phyloP scores from a whole-genome alignment of 2,888 invertebrate species.

The Altica lythri region DNA sequence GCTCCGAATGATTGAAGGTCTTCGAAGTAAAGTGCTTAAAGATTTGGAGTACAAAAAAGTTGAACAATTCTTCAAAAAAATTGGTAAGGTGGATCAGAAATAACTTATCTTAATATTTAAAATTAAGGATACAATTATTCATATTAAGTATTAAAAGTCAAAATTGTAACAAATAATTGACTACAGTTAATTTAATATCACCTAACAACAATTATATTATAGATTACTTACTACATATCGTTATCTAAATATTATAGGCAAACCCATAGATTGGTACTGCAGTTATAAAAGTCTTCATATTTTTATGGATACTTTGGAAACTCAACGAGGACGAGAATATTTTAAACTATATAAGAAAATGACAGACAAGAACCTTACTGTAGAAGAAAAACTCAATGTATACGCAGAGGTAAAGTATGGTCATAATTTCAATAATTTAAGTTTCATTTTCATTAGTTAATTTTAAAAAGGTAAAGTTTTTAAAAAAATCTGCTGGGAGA shows the following conservation, averaged over 20 bases:
- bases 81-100: slow-evolving; percentile 48
- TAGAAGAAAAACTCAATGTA: slow-evolving; percentile 68
- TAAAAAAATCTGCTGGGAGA: too few relatives aligned
- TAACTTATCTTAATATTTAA: too few relatives aligned
- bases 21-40: slow-evolving; percentile 65
- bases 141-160: too few relatives aligned
- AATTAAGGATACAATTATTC: too few relatives aligned
- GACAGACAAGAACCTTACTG: slow-evolving; percentile 61
- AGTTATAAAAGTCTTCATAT: slow-evolving; percentile 65
- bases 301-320: slow-evolving; percentile 80
- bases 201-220: too few relatives aligned
- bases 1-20: slow-evolving; percentile 70
- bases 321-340: slow-evolving; percentile 77
- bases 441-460: too few relatives aligned
- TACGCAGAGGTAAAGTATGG: slow-evolving; percentile 69
- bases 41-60: slow-evolving; percentile 66
- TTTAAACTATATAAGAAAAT: slow-evolving; percentile 74
- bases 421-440: too few relatives aligned
- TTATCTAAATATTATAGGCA: slow-evolving; percentile 9
- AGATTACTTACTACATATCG: too few relatives aligned
- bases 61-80: slow-evolving; percentile 67
- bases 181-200: not conserved
- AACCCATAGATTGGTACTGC: slow-evolving; percentile 63
- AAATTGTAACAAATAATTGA: not conserved
- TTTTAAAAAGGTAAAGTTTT: too few relatives aligned